Base-by-base conservation (phyloP, 2,113 vertebrate genomes). In the Bos indicus region DNA sequence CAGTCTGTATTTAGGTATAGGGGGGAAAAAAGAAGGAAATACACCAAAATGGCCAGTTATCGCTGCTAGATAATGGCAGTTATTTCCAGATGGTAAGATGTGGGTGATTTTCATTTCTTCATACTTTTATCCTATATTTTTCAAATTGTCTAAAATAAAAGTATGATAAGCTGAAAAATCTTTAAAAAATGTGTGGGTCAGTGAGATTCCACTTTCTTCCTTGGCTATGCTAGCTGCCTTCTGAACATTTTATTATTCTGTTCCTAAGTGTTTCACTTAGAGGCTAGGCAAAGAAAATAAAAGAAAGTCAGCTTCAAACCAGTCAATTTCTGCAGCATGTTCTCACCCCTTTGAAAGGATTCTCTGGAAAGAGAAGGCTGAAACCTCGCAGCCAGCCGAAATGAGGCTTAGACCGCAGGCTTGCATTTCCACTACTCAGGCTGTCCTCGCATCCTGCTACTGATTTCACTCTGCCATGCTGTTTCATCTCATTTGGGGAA, bases 241-340 rank as follows among this genome's bases (percentile, higher is more conserved):
- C 48, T 91, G 30, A 80, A 89, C 80, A 83, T 97, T 90, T 96
- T 78, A 95, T 67, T 71, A 56, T 59, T 90, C 82, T 93, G 67
- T 90, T 88, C 74, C 87, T 92, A 94, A 95, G 78, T 17, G 46
- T 78, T 96, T 93, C 95, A 78, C 83, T 84, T 90, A 91, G 56
- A 91, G 36, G 46, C 25, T 64, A 71, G 30, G 83, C 83, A 86
- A 85, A 89, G 57, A 83, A 95, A 91, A 91, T 83, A 87, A 86
- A 95, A 94, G 83, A 81, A 96, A 85, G 81, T 96, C 95, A 95
- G 83, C 67, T 94, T 91, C 89, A 74, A 78, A 87, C 64, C 82
- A 91, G 91, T 91, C 77, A 43, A 54, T 91, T 95, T 88, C 96
- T 95, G 54, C 74, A 23, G 16, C 36, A 15, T 16, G 62, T 95